Percentiles rank a stretch among this genome's conserved stretches.
Conservation (phyloP, 1,140 invertebrate genomes). For the Lamellibrachia luymesi region DNA sequence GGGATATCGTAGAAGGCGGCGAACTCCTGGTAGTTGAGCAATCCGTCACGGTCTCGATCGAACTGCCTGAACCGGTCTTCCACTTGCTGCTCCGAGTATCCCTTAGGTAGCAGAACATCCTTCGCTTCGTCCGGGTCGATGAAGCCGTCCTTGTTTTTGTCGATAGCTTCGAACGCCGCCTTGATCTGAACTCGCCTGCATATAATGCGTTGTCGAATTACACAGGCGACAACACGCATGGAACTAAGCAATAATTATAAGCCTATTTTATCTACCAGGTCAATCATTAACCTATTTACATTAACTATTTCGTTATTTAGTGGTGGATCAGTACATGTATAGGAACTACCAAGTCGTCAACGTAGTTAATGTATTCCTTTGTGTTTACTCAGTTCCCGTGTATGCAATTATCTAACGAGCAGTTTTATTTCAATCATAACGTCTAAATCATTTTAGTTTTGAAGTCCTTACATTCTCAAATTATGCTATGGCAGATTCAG, state of each 20-base stretch:
- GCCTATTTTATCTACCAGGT: not conserved
- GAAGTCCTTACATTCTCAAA: no score
- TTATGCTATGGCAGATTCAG: no score
- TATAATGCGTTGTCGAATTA: no score
- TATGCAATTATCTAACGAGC: not conserved
- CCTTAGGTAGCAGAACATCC: conserved; percentile 15
- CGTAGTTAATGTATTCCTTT: not conserved
- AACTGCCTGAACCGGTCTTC: conserved; percentile 35
- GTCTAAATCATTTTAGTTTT: no score
- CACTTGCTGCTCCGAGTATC: conserved; percentile 32
- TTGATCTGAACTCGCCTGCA: conserved; percentile 20
- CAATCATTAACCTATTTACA: not conserved
- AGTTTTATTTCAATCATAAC: not conserved
- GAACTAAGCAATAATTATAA: not conserved
- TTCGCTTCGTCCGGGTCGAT: conserved; percentile 24
- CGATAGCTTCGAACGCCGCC: conserved; percentile 27
- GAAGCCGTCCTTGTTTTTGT: conserved; percentile 27
- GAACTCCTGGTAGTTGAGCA: conserved; percentile 39
- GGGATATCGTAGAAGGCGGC: conserved; percentile 26
- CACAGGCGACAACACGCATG: no score
- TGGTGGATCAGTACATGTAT: not conserved
- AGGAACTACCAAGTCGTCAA: not conserved
- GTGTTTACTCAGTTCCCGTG: not conserved
- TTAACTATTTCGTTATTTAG: not conserved
- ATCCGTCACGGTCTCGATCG: conserved; percentile 35